phyloP scores from a whole-genome alignment of 1,140 invertebrate genomes.

The Spodoptera frugiperda region DNA sequence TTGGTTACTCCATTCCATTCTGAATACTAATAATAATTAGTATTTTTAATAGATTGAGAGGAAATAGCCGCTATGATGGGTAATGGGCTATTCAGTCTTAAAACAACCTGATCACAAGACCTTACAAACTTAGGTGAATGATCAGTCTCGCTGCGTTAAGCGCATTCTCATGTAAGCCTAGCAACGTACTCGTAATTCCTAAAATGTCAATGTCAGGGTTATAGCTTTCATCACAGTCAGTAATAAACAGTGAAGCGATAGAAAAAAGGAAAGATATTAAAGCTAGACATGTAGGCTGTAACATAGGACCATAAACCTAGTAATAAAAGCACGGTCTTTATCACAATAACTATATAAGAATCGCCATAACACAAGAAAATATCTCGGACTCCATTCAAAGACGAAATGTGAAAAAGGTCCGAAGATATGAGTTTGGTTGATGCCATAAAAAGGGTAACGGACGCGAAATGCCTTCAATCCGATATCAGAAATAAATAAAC shows the following conservation, averaged over 20 bases:
- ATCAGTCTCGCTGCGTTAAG: too few relatives aligned
- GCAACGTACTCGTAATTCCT: too few relatives aligned
- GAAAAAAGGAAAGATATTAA: conserved; percentile 3
- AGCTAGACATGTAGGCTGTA: conserved; percentile 11
- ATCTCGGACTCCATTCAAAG: conserved; percentile 27
- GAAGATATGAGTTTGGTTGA: conserved; percentile 13
- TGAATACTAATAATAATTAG: too few relatives aligned
- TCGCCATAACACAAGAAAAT: conserved; percentile 25
- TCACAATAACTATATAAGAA: conserved; percentile 28
- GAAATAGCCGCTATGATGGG: too few relatives aligned
- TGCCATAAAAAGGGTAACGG: conserved; percentile 36
- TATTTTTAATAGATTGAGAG: too few relatives aligned
- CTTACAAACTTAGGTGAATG: too few relatives aligned
- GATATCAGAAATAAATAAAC: conserved; percentile 40
- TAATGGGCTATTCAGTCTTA: too few relatives aligned
- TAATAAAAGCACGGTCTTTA: conserved; percentile 19
- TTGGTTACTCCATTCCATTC: too few relatives aligned
- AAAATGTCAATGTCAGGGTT: too few relatives aligned
- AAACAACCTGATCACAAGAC: too few relatives aligned
- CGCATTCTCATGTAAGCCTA: too few relatives aligned
- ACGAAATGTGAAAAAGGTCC: conserved; percentile 36
- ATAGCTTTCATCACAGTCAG: not conserved
- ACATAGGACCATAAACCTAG: conserved; percentile 19
- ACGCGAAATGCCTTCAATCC: conserved; percentile 23
- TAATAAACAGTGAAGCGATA: too few relatives aligned